Conservation (phyloP, 2,797 vertebrate genomes). For the Vipera ursinii region DNA sequence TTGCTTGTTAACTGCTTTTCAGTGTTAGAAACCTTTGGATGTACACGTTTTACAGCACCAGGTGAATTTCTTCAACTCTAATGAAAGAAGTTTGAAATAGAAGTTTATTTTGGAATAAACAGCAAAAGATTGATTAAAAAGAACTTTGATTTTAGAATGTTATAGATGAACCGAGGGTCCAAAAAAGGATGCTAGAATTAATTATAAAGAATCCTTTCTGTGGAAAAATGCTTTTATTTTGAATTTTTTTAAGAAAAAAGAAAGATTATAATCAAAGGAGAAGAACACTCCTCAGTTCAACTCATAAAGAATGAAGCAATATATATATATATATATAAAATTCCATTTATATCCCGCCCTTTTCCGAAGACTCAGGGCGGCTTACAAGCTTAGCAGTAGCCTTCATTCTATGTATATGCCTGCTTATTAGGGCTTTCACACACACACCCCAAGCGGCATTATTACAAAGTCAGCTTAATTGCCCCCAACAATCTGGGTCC, state of each 20-base stretch:
- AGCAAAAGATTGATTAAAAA: background rate
- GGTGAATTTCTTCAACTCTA: background rate
- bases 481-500: no score
- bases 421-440: no score
- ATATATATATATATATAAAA: no score
- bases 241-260: background rate
- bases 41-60: background rate
- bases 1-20: background rate
- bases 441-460: no score
- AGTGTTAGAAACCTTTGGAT: background rate
- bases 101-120: background rate
- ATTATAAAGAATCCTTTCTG: background rate
- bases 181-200: background rate
- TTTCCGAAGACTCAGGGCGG: no score
- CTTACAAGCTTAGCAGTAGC: no score
- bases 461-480: no score
- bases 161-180: background rate
- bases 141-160: background rate
- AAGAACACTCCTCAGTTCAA: background rate
- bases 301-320: background rate
- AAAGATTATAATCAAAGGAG: background rate
- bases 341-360: no score
- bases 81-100: background rate
- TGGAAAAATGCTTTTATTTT: background rate
- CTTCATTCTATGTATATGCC: no score